These are phyloP conservation scores for Umimayanthus chanpuru DNA, from an alignment of 92 coral and sea anemone genomes.

Conservation along the genomic window DNA sequence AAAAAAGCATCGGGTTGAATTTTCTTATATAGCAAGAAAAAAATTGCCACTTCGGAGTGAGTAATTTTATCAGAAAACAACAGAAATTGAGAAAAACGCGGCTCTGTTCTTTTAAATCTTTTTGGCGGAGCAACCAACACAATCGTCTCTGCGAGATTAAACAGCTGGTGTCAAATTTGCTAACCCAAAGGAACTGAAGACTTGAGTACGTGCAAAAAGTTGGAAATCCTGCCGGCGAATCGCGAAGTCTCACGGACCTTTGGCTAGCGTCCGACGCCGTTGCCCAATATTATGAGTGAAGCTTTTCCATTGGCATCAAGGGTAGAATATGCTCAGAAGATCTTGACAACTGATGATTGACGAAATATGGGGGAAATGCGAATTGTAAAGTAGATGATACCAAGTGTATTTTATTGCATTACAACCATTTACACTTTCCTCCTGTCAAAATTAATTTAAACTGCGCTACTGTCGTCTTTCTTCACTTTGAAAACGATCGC, in stretches of 20 bases:
- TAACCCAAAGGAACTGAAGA: no score
- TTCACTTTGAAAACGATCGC: background rate
- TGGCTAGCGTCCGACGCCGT: no score
- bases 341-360: background rate
- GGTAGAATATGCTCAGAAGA: background rate
- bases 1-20: no score
- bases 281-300: no score
- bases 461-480: background rate
- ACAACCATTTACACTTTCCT: background rate
- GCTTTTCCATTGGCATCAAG: background rate
- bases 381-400: background rate
- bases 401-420: no score
- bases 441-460: background rate
- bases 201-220: no score
- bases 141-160: no score
- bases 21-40: no score
- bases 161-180: no score
- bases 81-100: background rate
- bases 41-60: background rate
- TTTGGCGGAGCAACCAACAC: background rate
- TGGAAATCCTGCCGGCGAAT: no score
- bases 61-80: background rate
- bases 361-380: background rate
- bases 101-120: no score
- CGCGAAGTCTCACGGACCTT: no score